phyloP scores from a whole-genome alignment of 2,797 vertebrate genomes.

The Sebastes matsubarae region DNA sequence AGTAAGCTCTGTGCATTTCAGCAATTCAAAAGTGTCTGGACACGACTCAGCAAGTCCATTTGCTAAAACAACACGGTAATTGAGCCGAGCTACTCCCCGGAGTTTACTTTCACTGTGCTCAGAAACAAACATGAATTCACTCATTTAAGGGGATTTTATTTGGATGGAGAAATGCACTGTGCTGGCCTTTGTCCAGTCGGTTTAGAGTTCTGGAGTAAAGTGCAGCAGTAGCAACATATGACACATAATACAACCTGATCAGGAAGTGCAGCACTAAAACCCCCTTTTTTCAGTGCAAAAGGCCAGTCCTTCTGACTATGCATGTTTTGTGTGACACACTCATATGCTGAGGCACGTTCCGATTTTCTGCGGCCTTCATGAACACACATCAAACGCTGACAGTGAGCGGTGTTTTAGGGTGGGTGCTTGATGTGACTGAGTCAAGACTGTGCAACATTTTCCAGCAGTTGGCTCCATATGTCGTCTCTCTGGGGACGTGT shows the following conservation, averaged over 20 bases:
- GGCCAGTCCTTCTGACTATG: conserved; percentile 48
- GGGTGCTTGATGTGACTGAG: conserved; percentile 56
- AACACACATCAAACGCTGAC: conserved; percentile 51
- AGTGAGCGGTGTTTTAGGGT: conserved; percentile 49
- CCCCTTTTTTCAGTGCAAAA: conserved; percentile 21
- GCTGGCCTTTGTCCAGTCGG: conserved; percentile 49
- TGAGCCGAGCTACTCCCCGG: conserved; percentile 48
- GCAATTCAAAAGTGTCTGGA: conserved; percentile 48
- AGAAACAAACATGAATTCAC: conserved; percentile 63
- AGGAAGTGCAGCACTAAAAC: not conserved
- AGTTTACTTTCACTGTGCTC: conserved; percentile 51
- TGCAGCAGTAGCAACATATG: conserved; percentile 17
- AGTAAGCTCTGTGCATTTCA: conserved; percentile 30
- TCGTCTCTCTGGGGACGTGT: conserved; percentile 29
- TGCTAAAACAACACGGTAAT: conserved; percentile 69
- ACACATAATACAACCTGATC: conserved; percentile 15
- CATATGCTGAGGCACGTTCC: conserved; percentile 56
- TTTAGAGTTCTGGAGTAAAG: conserved; percentile 14
- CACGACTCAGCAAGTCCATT: conserved; percentile 66
- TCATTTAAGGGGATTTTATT: conserved; percentile 55
- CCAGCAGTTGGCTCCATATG: conserved; percentile 40
- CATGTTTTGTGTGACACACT: conserved; percentile 42
- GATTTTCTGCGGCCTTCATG: conserved; percentile 33
- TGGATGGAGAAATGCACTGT: conserved; percentile 22
- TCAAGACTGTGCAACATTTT: conserved; percentile 58